These are phyloP conservation scores for Neuroscelio doddi DNA, from an alignment of 2,888 invertebrate species.

Conservation along the genomic window DNA sequence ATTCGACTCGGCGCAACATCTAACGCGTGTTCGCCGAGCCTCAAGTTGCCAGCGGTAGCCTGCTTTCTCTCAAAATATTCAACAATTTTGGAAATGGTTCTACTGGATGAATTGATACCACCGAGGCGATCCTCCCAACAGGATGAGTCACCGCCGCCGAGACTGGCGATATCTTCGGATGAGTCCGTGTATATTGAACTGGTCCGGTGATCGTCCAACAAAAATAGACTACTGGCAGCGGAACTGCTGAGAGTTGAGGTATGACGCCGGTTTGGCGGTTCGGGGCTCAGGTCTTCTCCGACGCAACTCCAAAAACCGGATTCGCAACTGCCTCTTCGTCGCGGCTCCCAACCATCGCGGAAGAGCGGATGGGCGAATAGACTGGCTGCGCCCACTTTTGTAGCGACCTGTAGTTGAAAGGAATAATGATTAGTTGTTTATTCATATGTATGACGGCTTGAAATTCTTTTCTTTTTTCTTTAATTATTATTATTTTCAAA, in stretches of 20 bases:
- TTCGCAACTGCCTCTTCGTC: slow-evolving; percentile 88
- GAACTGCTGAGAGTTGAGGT: slow-evolving; percentile 73
- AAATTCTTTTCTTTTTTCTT: slow-evolving; percentile 1
- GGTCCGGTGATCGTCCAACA: slow-evolving; percentile 79
- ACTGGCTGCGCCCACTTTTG: slow-evolving; percentile 74
- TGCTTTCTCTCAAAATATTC: slow-evolving; percentile 89
- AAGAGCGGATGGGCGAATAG: slow-evolving; percentile 77
- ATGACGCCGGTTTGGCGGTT: slow-evolving; percentile 68
- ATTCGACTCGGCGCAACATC: slow-evolving; percentile 64
- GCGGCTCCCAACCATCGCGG: slow-evolving; percentile 72
- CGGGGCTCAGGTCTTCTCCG: slow-evolving; percentile 81
- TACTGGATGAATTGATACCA: slow-evolving; percentile 73
- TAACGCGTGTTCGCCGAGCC: slow-evolving; percentile 58
- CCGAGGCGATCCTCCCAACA: slow-evolving; percentile 80
- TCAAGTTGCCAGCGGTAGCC: slow-evolving; percentile 64
- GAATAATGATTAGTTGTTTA: background rate
- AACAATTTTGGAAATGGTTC: slow-evolving; percentile 84
- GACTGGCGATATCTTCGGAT: slow-evolving; percentile 87
- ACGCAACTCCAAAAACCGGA: slow-evolving; percentile 92
- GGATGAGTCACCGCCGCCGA: slow-evolving; percentile 84
- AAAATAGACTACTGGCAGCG: slow-evolving; percentile 74
- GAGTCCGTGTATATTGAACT: slow-evolving; percentile 91
- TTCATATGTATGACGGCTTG: background rate
- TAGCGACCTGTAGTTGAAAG: slow-evolving; percentile 59
- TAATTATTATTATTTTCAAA: background rate